phyloP scores from a whole-genome alignment of 2,797 vertebrate genomes.

The Meda fulgida region DNA sequence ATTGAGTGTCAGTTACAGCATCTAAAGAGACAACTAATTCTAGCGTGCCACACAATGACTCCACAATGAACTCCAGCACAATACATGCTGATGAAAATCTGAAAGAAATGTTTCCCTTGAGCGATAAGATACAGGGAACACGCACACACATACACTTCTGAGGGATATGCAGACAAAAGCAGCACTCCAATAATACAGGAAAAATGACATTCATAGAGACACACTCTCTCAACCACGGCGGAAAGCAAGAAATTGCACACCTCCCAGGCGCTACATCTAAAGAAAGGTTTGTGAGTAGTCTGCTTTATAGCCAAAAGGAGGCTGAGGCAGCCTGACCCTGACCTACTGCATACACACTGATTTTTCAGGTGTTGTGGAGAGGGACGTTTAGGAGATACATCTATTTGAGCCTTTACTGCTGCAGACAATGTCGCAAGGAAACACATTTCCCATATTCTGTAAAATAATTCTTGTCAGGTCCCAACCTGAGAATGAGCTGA shows the following conservation, averaged over 20 bases:
- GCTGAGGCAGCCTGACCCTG: constrained; percentile 67
- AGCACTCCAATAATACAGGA: constrained; percentile 45
- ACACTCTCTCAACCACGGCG: constrained; percentile 57
- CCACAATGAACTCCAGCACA: constrained; percentile 32
- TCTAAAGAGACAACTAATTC: constrained; percentile 3
- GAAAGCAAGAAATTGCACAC: constrained; percentile 63
- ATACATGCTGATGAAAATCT: constrained; percentile 17
- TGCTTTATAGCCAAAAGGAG: constrained; percentile 49
- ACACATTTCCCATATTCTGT: constrained; percentile 8
- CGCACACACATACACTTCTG: constrained; percentile 23
- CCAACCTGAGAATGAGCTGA: constrained; percentile 5
- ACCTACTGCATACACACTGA: constrained; percentile 68
- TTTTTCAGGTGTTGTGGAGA: constrained; percentile 38
- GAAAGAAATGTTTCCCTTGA: neutral
- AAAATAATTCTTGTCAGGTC: neutral
- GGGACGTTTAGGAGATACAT: constrained; percentile 39
- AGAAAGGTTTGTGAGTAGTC: constrained; percentile 53
- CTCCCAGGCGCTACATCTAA: constrained; percentile 51
- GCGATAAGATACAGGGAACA: neutral
- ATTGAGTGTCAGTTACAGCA: constrained; percentile 12
- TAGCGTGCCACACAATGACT: neutral
- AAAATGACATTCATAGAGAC: constrained; percentile 48
- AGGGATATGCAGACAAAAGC: constrained; percentile 40
- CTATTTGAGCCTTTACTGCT: neutral
- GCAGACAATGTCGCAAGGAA: constrained; percentile 45